These are phyloP conservation scores for Passer montanus DNA, from an alignment of 2,113 vertebrate genomes.

Conservation along the genomic window DNA sequence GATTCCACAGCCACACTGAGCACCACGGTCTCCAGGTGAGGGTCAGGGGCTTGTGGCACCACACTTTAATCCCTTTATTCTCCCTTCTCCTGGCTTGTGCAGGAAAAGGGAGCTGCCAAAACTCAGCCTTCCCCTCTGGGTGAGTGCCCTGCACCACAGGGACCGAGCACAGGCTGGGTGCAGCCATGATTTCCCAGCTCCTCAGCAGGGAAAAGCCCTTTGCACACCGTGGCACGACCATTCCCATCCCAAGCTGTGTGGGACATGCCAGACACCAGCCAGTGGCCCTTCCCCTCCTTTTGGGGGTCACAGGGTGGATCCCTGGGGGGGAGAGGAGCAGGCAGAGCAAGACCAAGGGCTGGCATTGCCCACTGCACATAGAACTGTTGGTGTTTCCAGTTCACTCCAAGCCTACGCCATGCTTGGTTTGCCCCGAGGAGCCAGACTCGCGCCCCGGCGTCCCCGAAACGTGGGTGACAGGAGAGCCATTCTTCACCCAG, in stretches of 20 bases:
- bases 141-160: accelerated
- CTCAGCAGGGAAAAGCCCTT: not conserved
- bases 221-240: accelerated
- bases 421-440: not conserved
- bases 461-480: not conserved
- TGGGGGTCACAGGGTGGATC: not conserved
- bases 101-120: not conserved
- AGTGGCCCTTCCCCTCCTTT: accelerated
- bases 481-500: not conserved
- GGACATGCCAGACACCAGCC: accelerated
- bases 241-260: accelerated
- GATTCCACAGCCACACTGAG: accelerated
- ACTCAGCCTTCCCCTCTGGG: not conserved
- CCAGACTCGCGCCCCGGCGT: not conserved
- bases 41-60: not conserved
- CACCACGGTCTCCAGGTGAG: no score
- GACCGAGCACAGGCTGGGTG: accelerated
- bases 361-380: not conserved
- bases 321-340: not conserved
- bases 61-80: not conserved
- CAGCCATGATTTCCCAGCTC: accelerated
- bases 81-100: accelerated
- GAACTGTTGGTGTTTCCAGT: not conserved
- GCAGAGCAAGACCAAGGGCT: not conserved
- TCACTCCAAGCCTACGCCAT: accelerated